Conservation (phyloP, 2,797 vertebrate species). For the Salmo trutta region DNA sequence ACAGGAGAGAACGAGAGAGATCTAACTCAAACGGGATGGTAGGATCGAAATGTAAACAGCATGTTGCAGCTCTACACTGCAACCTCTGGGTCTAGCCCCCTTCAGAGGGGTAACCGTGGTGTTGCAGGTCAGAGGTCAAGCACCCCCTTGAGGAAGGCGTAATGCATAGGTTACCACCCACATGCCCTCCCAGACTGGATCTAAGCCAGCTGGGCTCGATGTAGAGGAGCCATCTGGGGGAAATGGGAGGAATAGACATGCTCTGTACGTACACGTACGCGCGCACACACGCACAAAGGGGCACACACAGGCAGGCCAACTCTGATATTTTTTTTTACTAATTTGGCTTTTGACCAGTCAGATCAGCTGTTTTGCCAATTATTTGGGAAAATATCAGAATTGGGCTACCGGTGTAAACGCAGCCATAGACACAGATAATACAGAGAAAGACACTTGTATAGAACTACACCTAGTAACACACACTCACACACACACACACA, state of each 20-base stretch:
- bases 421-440: background rate
- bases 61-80: conserved; percentile 61
- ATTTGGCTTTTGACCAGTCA: too few relatives aligned
- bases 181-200: conserved; percentile 36
- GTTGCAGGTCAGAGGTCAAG: conserved; percentile 59
- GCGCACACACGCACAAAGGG: background rate
- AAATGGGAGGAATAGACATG: background rate
- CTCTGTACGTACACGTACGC: background rate
- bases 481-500: too few relatives aligned
- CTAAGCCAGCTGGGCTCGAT: conserved; percentile 14
- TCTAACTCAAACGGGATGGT: conserved; percentile 34
- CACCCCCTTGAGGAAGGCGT: conserved; percentile 46
- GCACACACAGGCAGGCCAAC: too few relatives aligned
- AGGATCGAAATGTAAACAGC: conserved; percentile 66
- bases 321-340: too few relatives aligned
- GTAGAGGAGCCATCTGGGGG: background rate
- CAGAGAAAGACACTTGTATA: background rate
- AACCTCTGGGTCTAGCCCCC: conserved; percentile 43
- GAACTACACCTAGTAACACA: too few relatives aligned
- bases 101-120: conserved; percentile 51
- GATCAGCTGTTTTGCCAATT: too few relatives aligned
- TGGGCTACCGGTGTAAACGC: too few relatives aligned
- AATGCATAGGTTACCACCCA: conserved; percentile 51
- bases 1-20: conserved; percentile 36
- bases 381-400: too few relatives aligned